Evolutionary conservation across 2,797 vertebrate genomes (phyloP), one percentile per base, ranked within the genome.

Genomic region (Halcyon badia): DNA sequence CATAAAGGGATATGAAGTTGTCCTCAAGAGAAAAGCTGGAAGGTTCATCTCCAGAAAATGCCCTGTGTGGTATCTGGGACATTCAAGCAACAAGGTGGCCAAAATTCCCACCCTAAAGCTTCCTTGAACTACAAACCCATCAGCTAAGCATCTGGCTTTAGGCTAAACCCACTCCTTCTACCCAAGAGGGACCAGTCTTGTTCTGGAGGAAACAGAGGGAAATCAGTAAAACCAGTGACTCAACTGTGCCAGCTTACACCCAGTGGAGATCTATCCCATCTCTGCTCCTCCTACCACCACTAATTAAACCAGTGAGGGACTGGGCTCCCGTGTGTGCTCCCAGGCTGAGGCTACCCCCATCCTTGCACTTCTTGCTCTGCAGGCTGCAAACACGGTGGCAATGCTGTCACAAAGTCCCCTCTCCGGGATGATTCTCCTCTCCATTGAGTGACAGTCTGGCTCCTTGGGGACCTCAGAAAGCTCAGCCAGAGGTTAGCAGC

Each of bases 401-500:
- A 6, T 4, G 6, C 18, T 22, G 41, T 54, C 62, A 4, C 1
- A 0, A 60, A 11, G 8, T 16, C 28, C 25, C 49, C 9, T 85
- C 77, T 89, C 87, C 86, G 72, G 65, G 44, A 66, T 18, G 64
- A 30, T 76, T 60, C 56, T 52, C n/a, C 35, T 75, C 57, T 28
- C 48, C 0, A 0, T 0, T 48, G 88, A 95, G 75, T 56, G 92
- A 49, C 30, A 12, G 12, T 7, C n/a, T 2, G 0, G 68, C 73
- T 90, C 61, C 71, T 48, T 2, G 0, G 84, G 66, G 69, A 5
- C 48, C 72, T 75, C 1, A 0, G 31, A 77, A 44, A 95, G 95
- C 93, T 96, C 78, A 85, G 94, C 89, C 94, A 82, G 93, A 83
- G 94, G 94, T 95, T 96, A 93, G 93, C 91, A 95, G 84, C 94